Evolutionary conservation across 2,797 vertebrate species (phyloP).

Genomic region (Notolabrus celidotus): DNA sequence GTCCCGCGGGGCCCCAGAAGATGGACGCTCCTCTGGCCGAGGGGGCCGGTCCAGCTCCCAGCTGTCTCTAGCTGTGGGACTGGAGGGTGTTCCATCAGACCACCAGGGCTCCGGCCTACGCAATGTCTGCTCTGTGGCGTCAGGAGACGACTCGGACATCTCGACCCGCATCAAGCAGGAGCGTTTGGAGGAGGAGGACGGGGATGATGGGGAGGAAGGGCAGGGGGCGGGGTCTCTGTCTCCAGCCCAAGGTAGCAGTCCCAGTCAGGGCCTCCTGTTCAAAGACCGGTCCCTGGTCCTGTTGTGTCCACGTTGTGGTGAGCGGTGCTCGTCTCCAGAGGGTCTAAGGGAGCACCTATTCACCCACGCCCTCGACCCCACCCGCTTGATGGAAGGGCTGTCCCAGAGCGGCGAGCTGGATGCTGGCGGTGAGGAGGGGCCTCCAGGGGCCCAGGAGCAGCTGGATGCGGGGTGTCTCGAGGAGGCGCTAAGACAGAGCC

Average conservation of each 20-base stretch:
- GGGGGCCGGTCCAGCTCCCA: slow-evolving; percentile 85
- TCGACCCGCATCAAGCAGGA: slow-evolving; percentile 91
- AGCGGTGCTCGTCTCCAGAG: slow-evolving; percentile 89
- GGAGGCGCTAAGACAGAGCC: slow-evolving; percentile 91
- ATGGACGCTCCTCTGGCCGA: slow-evolving; percentile 71
- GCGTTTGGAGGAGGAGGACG: slow-evolving; percentile 85
- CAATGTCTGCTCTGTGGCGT: slow-evolving; percentile 76
- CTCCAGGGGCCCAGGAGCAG: slow-evolving; percentile 73
- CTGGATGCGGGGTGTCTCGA: slow-evolving; percentile 81
- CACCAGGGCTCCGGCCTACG: slow-evolving; percentile 78
- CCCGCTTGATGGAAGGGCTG: slow-evolving; percentile 87
- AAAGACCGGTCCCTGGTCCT: slow-evolving; percentile 85
- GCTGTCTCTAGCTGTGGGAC: slow-evolving; percentile 88
- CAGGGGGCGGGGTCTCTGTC: slow-evolving; percentile 75
- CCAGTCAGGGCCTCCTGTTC: slow-evolving; percentile 73
- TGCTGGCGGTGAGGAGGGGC: slow-evolving; percentile 80
- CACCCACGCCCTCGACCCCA: slow-evolving; percentile 90
- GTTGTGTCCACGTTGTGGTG: slow-evolving; percentile 94
- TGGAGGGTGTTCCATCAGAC: slow-evolving; percentile 86
- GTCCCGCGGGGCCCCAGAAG: slow-evolving; percentile 52
- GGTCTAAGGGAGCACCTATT: slow-evolving; percentile 92
- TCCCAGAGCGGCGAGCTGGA: slow-evolving; percentile 76
- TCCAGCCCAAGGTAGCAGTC: slow-evolving; percentile 77
- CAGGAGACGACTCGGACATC: slow-evolving; percentile 84
- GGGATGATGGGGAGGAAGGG: slow-evolving; percentile 79